Conservation (phyloP, 2,888 invertebrate species). For the Lordiphosa andalusiaca region DNA sequence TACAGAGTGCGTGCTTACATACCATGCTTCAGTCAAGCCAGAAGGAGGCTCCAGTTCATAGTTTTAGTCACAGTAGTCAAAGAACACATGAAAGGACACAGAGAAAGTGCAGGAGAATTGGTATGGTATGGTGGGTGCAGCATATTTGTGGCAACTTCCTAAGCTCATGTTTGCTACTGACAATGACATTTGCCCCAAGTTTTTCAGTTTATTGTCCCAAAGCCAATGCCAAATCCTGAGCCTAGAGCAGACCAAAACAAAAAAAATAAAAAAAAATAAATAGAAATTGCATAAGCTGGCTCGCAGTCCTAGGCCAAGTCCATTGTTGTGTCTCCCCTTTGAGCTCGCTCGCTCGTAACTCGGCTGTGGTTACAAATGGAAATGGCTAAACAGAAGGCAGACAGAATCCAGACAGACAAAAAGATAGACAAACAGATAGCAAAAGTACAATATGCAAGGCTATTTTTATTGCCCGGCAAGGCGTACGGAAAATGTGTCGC, state of each 20-base stretch:
- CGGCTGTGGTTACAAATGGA: slow-evolving; percentile 45
- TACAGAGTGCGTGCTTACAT: slow-evolving; percentile 6
- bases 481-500: slow-evolving; percentile 68
- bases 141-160: slow-evolving; percentile 56
- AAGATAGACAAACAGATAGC: slow-evolving; percentile 35
- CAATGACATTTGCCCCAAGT: slow-evolving; percentile 46
- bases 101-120: slow-evolving; percentile 1
- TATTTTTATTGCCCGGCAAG: slow-evolving; percentile 65
- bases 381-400: slow-evolving; percentile 30
- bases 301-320: slow-evolving; percentile 54
- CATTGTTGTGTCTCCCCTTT: slow-evolving; percentile 47
- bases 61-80: slow-evolving; percentile 25
- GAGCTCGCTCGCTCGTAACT: slow-evolving; percentile 55
- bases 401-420: slow-evolving; percentile 18
- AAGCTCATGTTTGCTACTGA: slow-evolving; percentile 43
- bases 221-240: slow-evolving; percentile 48
- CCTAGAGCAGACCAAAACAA: slow-evolving; percentile 34
- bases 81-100: neutral
- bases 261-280: slow-evolving; percentile 9
- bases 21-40: slow-evolving; percentile 7
- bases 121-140: slow-evolving; percentile 36
- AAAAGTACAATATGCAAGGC: slow-evolving; percentile 62
- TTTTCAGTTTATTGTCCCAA: slow-evolving; percentile 61
- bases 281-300: slow-evolving; percentile 58
- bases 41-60: slow-evolving; percentile 35